A percentile compares a stretch with the other conserved stretches of the same genome.
phyloP scores from a whole-genome alignment of 2,113 vertebrate genomes.

The Arizona elegans region DNA sequence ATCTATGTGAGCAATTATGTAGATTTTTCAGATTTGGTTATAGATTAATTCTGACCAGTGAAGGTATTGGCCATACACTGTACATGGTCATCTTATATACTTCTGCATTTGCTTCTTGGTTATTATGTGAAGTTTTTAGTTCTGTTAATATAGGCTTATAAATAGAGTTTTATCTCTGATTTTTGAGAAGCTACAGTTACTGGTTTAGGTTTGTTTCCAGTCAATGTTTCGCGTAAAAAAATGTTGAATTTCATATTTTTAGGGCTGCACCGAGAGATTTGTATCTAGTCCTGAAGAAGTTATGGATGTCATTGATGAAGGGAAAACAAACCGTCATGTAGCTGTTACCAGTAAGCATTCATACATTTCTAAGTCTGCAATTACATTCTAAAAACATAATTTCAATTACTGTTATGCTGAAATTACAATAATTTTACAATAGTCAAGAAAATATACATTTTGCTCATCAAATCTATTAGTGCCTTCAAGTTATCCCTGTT shows the following conservation, averaged over 20 bases:
- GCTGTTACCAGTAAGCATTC: slow-evolving; percentile 89
- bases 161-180: accelerated
- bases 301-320: slow-evolving; percentile 96
- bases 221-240: background rate
- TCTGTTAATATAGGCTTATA: background rate
- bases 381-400: background rate
- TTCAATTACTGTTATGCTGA: background rate
- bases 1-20: background rate
- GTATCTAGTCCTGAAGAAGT: slow-evolving; percentile 96
- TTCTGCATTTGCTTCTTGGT: background rate
- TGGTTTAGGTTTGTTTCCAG: background rate
- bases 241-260: background rate
- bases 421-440: background rate
- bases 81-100: background rate
- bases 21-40: background rate
- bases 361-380: background rate
- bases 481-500: background rate
- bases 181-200: accelerated
- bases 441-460: background rate
- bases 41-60: background rate
- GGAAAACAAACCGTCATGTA: slow-evolving; percentile 92
- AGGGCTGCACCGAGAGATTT: slow-evolving; percentile 96
- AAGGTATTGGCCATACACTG: background rate
- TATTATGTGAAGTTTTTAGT: background rate
- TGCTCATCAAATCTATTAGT: background rate